Conservation (phyloP, 2,797 vertebrate species). For the Calcarius lapponicus region DNA sequence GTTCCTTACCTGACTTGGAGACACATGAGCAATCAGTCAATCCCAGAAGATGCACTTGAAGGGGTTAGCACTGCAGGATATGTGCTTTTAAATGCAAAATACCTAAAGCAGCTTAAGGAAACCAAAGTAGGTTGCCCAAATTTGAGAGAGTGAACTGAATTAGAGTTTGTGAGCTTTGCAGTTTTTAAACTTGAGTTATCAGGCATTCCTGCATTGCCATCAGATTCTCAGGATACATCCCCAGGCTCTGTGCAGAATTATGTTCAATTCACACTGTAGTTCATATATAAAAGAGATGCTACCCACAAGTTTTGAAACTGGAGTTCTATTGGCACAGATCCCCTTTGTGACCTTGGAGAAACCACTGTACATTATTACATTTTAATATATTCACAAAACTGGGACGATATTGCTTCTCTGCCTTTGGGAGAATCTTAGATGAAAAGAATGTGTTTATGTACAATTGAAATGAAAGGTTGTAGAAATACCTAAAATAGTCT, state of each 20-base stretch:
- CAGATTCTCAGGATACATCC: not conserved
- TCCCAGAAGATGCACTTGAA: conserved; percentile 37
- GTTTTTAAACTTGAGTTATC: conserved; percentile 17
- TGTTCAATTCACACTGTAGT: not conserved
- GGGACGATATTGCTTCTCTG: not conserved
- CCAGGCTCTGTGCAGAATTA: not conserved
- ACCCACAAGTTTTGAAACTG: not conserved
- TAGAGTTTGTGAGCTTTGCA: not conserved
- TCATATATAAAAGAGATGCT: not conserved
- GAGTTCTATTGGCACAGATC: not conserved
- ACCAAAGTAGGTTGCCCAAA: conserved; percentile 27
- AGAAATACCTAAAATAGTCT: not conserved
- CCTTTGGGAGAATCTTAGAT: not conserved
- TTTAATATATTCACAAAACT: not conserved
- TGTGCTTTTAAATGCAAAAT: conserved; percentile 65
- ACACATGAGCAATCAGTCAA: conserved; percentile 40
- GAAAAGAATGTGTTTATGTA: not conserved
- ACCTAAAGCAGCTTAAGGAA: conserved; percentile 24
- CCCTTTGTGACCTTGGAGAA: not conserved
- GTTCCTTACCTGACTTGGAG: conserved; percentile 42
- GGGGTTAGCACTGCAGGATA: conserved; percentile 27
- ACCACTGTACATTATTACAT: not conserved
- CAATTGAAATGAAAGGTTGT: not conserved
- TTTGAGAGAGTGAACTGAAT: not conserved
- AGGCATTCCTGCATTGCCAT: not conserved